Evolutionary conservation across 2,113 vertebrate species (phyloP).

Genomic region (Rynchops niger): DNA sequence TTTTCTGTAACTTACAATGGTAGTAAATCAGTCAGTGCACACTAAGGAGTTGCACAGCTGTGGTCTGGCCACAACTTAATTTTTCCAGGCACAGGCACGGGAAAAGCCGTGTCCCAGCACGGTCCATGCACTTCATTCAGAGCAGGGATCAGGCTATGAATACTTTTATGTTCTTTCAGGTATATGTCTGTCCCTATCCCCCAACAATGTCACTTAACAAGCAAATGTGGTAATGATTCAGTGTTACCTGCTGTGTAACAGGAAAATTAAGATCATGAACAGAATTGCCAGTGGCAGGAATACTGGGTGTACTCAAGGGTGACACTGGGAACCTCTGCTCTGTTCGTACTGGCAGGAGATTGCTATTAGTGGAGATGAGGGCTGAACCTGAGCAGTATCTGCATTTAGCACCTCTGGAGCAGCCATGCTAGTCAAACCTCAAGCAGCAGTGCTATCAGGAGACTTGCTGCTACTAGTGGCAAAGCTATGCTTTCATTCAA

Average conservation of each 20-base stretch:
- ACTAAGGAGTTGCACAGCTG: neutral
- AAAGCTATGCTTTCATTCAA: neutral
- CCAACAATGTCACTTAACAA: neutral
- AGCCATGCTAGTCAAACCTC: neutral
- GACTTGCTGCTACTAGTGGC: neutral
- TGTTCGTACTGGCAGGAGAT: neutral
- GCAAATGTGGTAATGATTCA: neutral
- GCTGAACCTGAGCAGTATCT: neutral
- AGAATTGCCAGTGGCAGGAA: slow-evolving; percentile 18
- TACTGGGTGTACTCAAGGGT: neutral
- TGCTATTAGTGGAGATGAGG: neutral
- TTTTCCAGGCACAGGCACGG: neutral
- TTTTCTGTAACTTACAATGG: neutral
- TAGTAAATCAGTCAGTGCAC: neutral
- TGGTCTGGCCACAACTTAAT: neutral
- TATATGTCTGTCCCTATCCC: neutral
- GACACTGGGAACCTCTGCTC: neutral
- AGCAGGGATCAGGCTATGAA: neutral
- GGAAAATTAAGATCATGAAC: neutral
- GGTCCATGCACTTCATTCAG: neutral
- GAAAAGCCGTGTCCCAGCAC: neutral
- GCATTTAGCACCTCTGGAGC: neutral
- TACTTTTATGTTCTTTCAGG: neutral
- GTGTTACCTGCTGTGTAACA: neutral
- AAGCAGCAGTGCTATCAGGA: neutral